A percentile compares a stretch with the other conserved stretches of the same genome.
These are phyloP conservation scores for Heterotilapia buettikoferi DNA, from an alignment of 2,113 vertebrate genomes.

Conservation along the genomic window DNA sequence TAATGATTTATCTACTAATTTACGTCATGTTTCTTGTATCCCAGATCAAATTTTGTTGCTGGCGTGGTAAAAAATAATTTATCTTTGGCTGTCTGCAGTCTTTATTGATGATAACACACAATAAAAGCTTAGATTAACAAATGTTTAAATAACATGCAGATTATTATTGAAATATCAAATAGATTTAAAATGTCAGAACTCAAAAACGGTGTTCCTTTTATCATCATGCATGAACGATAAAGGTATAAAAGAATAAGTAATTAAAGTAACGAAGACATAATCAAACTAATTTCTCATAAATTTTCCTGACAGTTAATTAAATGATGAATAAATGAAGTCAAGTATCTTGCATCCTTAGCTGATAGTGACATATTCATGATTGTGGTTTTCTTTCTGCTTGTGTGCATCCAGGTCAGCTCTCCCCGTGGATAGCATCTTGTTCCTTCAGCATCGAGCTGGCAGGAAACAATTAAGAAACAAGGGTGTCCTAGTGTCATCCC, in stretches of 20 bases:
- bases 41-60: neutral
- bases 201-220: neutral
- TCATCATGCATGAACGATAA: neutral
- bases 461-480: constrained; percentile 3
- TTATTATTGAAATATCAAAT: neutral
- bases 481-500: constrained; percentile 32
- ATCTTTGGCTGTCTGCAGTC: neutral
- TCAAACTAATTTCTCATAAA: neutral
- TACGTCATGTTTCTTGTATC: neutral
- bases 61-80: neutral
- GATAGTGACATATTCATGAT: neutral
- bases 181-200: neutral
- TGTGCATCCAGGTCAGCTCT: constrained; percentile 1
- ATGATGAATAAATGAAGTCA: neutral
- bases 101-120: neutral
- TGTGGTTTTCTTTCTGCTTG: neutral
- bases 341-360: neutral
- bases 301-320: neutral
- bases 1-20: neutral
- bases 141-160: neutral
- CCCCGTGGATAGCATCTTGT: constrained; percentile 42
- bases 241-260: neutral
- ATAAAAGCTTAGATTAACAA: neutral
- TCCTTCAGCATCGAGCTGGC: constrained; percentile 41
- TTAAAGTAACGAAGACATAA: neutral